These are phyloP conservation scores for Periplaneta americana DNA, from an alignment of 1,140 invertebrate genomes.

Conservation along the genomic window DNA sequence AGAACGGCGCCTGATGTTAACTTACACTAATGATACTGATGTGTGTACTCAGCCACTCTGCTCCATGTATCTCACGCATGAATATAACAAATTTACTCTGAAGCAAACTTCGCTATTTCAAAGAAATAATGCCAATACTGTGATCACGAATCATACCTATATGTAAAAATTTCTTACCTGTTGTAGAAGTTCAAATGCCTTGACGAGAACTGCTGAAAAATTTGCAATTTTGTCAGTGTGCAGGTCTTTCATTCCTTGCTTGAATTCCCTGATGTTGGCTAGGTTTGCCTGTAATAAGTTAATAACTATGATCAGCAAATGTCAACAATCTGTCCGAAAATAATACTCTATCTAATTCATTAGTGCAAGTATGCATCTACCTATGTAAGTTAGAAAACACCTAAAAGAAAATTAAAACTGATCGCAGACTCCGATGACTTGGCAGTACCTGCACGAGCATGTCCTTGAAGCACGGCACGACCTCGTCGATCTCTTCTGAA, in stretches of 20 bases:
- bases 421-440: not conserved
- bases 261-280: slow-evolving; percentile 81
- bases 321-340: not conserved
- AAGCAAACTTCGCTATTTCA: too few relatives aligned
- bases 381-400: too few relatives aligned
- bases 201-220: slow-evolving; percentile 83
- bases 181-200: slow-evolving; percentile 82
- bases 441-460: slow-evolving; percentile 73
- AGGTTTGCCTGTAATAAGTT: slow-evolving; percentile 66
- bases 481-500: slow-evolving; percentile 65
- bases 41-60: too few relatives aligned
- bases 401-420: too few relatives aligned
- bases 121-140: too few relatives aligned
- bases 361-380: too few relatives aligned
- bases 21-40: too few relatives aligned
- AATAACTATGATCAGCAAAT: slow-evolving; percentile 19
- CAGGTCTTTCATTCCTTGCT: slow-evolving; percentile 68
- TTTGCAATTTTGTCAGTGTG: slow-evolving; percentile 88
- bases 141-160: too few relatives aligned
- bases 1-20: too few relatives aligned
- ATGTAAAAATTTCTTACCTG: slow-evolving; percentile 29
- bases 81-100: too few relatives aligned
- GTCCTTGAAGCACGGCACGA: slow-evolving; percentile 84
- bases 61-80: too few relatives aligned
- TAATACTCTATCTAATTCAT: not conserved